Conservation (phyloP, 2,797 vertebrate species). For the Bothrops alternatus region DNA sequence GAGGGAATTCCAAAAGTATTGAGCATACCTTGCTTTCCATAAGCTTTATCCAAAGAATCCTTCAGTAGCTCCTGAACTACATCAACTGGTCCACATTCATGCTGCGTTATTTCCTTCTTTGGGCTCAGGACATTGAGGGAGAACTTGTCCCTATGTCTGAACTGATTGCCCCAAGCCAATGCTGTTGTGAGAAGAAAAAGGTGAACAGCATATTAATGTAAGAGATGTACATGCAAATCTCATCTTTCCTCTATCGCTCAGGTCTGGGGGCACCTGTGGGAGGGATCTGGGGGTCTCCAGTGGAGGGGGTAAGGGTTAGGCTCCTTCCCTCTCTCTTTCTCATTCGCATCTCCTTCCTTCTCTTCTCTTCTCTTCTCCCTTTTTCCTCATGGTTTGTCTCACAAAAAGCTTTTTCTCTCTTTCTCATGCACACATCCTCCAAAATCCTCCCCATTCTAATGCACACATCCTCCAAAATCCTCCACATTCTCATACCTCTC, state of each 20-base stretch:
- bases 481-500: too few species aligned
- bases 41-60: constrained; percentile 84
- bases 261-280: too few species aligned
- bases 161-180: constrained; percentile 67
- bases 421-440: too few species aligned
- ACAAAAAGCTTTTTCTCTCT: too few species aligned
- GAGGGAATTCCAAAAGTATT: background rate
- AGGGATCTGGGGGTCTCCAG: too few species aligned
- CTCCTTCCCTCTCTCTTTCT: too few species aligned
- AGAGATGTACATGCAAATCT: background rate
- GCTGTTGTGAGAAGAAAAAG: constrained; percentile 35
- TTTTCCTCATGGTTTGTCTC: too few species aligned
- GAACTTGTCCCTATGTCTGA: constrained; percentile 67
- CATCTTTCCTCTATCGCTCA: background rate
- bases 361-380: too few species aligned
- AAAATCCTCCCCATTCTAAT: too few species aligned
- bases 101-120: constrained; percentile 22
- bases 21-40: constrained; percentile 80
- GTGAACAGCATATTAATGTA: background rate
- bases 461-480: too few species aligned
- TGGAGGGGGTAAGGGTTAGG: too few species aligned
- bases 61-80: constrained; percentile 84
- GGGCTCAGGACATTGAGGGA: constrained; percentile 13
- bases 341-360: too few species aligned
- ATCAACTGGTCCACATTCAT: constrained; percentile 55